Evolutionary conservation across 2,888 invertebrate genomes (phyloP), one percentile per base, ranked within the genome.

Genomic region (Cataglyphis livida): DNA sequence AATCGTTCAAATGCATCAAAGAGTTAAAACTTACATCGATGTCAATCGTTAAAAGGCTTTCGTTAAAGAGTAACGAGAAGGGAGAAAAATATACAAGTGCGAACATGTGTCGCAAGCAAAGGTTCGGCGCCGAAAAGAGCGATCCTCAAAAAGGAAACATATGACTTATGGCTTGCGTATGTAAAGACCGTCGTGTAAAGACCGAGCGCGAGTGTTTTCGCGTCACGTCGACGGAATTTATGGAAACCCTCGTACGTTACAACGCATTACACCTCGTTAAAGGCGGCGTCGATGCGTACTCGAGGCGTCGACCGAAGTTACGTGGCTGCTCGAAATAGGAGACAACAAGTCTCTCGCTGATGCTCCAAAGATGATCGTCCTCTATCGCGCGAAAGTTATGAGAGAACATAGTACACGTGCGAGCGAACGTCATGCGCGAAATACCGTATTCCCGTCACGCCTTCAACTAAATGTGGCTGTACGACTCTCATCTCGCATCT

Each of bases 261-360:
- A 38, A 59, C 78, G 28, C 78, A 79, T 79, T 79, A 79, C 59
- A 44, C 59, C 71, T 79, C 71, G 71, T 71, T 79, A 71, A 79
- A 59, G 32, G 25, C 38, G 38, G 59, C 78, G 78, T 59, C 71
- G 78, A 79, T 44, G 78, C 78, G 35, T 59, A 71, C 21, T 57
- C 21, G 70, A 44, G 70, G 71, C 28, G 32, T 62, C 25, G 48
- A 32, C 6, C 75, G 25, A 25, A 38, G 51, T 51, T 75, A 51
- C 75, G 65, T 25, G 35, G 51, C 51, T 65, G 65, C 65, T 65
- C 75, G 38, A 76, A 76, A 76, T 65, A 76, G 75, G 65, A 76
- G 51, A 54, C 75, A 28, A 65, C 38, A 65, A 65, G 65, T 65
- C 38, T 18, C 21, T 12, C 35, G 35, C 18, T 15, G 21, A 0